Evolutionary conservation across 2,113 vertebrate species (phyloP).

Genomic region (Corvus hawaiiensis): DNA sequence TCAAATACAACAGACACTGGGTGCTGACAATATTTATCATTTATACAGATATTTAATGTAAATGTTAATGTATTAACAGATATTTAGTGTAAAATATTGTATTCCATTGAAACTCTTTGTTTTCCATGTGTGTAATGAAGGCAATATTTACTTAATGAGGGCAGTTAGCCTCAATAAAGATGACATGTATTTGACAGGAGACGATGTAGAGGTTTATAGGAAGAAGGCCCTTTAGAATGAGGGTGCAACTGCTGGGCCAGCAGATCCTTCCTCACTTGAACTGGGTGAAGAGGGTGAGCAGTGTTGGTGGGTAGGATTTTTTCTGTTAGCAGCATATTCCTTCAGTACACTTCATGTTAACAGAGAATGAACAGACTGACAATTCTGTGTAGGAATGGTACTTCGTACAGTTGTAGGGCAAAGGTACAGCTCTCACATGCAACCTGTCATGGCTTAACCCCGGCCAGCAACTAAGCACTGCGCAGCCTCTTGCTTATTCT

Average conservation of each 20-base stretch:
- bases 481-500: background rate
- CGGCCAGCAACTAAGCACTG: background rate
- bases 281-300: background rate
- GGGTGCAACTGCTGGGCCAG: background rate
- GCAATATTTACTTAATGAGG: background rate
- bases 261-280: background rate
- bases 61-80: background rate
- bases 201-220: background rate
- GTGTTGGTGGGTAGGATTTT: background rate
- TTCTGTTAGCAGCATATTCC: background rate
- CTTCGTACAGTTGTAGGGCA: background rate
- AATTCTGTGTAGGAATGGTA: background rate
- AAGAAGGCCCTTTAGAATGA: background rate
- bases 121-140: background rate
- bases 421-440: background rate
- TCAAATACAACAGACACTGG: background rate
- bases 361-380: background rate
- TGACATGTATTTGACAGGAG: background rate
- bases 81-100: background rate
- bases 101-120: background rate
- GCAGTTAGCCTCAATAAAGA: background rate
- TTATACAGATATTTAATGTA: background rate
- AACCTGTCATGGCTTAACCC: background rate
- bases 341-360: background rate
- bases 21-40: background rate